Evolutionary conservation across 2,113 vertebrate genomes (phyloP), one percentile per base, ranked within the genome.

Genomic region (Hipposideros armiger): DNA sequence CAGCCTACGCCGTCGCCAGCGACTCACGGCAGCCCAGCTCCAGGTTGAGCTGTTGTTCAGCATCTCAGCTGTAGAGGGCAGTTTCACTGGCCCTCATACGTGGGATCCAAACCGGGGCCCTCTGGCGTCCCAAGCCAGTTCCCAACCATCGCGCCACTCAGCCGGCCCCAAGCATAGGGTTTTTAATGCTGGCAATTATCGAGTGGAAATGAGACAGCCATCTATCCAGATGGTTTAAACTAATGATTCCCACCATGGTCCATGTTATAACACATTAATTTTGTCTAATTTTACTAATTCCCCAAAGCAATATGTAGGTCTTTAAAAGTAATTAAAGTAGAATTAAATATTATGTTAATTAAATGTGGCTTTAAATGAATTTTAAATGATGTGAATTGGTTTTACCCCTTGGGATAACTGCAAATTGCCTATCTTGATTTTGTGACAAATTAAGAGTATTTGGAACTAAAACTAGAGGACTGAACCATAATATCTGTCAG

Each of bases 261-360:
- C 90, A 93, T 90, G 87, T 94, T 95, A 93, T 95, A 90, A 96
- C 92, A 97, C 70, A 95, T 80, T 95, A 96, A 97, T 97, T 97
- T 97, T 94, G 95, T 90, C 84, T 95, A 97, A 97, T 97, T 97
- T 95, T 85, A 66, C 95, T 97, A 97, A 97, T 97, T 97, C 84
- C 87, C 94, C 70, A 95, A 97, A 95, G 95, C 78, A 97, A 87
- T 96, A 96, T 95, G 84, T 95, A 94, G 47, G 58, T 97, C 96
- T 90, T 95, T 97, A 97, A 96, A 97, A 96, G 80, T 97, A 97
- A 97, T 97, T 97, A 95, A 97, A 97, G 83, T 90, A 69, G 42
- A 97, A 97, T 97, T 92, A 97, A 97, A 97, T 95, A 96, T 96
- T 93, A 93, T 92, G 94, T 83, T 96, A 96, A 97, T 95, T 96